Evolutionary conservation across 2,888 invertebrate species (phyloP).

Genomic region (Drosophila mimica): DNA sequence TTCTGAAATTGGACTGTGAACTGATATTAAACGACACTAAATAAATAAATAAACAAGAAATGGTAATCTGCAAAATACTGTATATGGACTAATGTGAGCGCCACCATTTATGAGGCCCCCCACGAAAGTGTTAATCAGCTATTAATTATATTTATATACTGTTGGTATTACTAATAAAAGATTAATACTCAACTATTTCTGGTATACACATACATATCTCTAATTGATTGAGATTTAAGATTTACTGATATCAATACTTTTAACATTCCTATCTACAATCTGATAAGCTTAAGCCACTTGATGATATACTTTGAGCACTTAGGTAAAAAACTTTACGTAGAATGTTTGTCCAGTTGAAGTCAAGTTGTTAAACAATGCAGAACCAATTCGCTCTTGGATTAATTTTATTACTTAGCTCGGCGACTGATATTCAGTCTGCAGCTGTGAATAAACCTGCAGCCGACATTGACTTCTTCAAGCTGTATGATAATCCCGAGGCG

Average conservation of each 20-base stretch:
- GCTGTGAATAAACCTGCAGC: constrained; percentile 24
- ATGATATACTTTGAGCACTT: constrained; percentile 21
- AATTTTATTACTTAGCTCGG: background rate
- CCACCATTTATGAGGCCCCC: background rate
- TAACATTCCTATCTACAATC: constrained; percentile 20
- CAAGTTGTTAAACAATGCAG: constrained; percentile 22
- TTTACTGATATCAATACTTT: background rate
- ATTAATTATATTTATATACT: background rate
- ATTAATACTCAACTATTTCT: background rate
- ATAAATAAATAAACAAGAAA: background rate
- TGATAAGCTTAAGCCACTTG: constrained; percentile 28
- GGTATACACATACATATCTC: background rate
- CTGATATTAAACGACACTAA: background rate
- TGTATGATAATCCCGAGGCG: constrained; percentile 63
- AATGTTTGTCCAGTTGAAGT: constrained; percentile 20
- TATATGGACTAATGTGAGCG: background rate
- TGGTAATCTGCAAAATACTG: background rate
- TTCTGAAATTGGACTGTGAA: background rate
- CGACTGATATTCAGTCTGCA: constrained; percentile 14
- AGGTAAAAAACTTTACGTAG: constrained; percentile 11
- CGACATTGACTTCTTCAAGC: constrained; percentile 59
- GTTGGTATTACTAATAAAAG: background rate
- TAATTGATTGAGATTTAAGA: background rate
- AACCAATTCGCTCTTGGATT: background rate
- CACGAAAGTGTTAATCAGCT: background rate